phyloP scores from a whole-genome alignment of 2,113 vertebrate species.

The Gasterosteus nipponicus region DNA sequence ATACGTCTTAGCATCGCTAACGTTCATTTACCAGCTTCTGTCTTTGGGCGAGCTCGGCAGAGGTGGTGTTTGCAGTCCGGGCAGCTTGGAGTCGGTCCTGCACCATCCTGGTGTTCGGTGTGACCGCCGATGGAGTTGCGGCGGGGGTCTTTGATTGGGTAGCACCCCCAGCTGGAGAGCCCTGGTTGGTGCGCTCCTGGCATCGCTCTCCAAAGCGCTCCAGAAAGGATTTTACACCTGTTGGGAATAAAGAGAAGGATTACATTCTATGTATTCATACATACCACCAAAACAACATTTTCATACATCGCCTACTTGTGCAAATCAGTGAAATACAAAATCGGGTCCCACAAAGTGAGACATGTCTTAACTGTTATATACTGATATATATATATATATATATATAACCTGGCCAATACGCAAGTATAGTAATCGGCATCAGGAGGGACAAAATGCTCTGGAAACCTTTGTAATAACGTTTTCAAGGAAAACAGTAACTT shows the following conservation, averaged over 20 bases:
- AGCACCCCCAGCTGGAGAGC: constrained; percentile 67
- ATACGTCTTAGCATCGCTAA: neutral
- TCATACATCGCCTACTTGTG: neutral
- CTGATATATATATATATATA: too few relatives aligned
- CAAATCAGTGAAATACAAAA: neutral
- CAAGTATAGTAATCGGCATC: too few relatives aligned
- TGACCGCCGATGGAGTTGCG: constrained; percentile 75
- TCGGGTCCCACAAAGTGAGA: too few relatives aligned
- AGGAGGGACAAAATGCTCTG: too few relatives aligned
- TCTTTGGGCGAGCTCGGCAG: constrained; percentile 84
- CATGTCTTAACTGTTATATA: too few relatives aligned
- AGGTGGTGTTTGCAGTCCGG: constrained; percentile 82
- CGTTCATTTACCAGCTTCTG: constrained; percentile 86
- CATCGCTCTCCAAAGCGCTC: constrained; percentile 92
- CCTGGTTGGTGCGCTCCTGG: constrained; percentile 80
- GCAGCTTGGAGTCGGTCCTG: constrained; percentile 87
- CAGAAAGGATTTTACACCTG: constrained; percentile 91
- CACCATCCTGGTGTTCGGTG: constrained; percentile 87
- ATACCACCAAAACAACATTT: too few relatives aligned
- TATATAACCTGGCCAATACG: too few relatives aligned
- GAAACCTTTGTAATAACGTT: neutral
- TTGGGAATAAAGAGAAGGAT: neutral
- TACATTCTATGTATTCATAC: too few relatives aligned
- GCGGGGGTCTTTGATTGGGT: constrained; percentile 67
- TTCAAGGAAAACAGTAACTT: neutral